Conservation (phyloP, 2,797 vertebrate genomes). For the Hapalemur alaotrensis region DNA sequence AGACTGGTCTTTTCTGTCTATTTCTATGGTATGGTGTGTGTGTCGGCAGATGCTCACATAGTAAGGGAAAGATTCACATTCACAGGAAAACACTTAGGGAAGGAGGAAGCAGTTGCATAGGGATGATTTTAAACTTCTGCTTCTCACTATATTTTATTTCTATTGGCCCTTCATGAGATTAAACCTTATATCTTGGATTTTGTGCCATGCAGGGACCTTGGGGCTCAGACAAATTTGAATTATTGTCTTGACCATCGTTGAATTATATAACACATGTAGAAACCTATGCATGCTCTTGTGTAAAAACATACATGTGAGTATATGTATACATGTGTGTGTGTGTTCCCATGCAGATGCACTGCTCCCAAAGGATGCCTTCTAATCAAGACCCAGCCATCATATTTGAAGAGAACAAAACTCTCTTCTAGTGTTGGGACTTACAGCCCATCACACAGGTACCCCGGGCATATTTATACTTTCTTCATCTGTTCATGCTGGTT, state of each 20-base stretch:
- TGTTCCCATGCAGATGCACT: neutral
- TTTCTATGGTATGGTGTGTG: neutral
- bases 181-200: conserved; percentile 61
- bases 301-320: neutral
- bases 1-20: neutral
- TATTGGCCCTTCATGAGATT: conserved; percentile 60
- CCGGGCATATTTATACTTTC: neutral
- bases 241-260: conserved; percentile 42
- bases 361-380: neutral
- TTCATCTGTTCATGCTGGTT: neutral
- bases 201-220: conserved; percentile 58
- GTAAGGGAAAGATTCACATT: fast-evolving
- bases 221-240: conserved; percentile 59
- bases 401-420: neutral
- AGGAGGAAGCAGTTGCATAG: neutral
- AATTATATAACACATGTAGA: neutral
- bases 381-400: neutral
- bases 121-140: neutral
- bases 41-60: neutral
- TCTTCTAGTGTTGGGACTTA: neutral
- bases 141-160: conserved; percentile 59
- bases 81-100: neutral
- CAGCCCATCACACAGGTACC: neutral
- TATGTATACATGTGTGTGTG: fast-evolving
- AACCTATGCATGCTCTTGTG: neutral